phyloP scores from a whole-genome alignment of 1,140 invertebrate genomes.

The Penaeus japonicus region DNA sequence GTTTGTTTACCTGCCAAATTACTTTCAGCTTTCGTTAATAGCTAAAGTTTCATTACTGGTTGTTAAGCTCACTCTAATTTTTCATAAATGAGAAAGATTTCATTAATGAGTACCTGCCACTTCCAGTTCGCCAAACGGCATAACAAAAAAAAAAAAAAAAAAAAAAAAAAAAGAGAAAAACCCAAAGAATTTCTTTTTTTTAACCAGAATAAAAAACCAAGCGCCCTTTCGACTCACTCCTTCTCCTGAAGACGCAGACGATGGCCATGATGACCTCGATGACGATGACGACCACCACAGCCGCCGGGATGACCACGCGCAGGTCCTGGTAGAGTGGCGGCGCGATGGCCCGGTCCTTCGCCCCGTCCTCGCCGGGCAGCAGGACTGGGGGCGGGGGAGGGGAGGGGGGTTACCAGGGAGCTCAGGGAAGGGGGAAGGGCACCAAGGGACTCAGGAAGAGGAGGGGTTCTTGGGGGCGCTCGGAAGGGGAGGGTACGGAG shows the following conservation, averaged over 20 bases:
- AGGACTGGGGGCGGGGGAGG: slow-evolving; percentile 69
- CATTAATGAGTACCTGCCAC: too few species aligned
- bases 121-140: too few species aligned
- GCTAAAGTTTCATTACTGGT: too few species aligned
- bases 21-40: too few species aligned
- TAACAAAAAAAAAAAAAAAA: too few species aligned
- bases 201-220: too few species aligned
- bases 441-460: not conserved
- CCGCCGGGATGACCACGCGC: slow-evolving; percentile 75
- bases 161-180: too few species aligned
- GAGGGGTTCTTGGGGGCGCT: not conserved
- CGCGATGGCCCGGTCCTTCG: slow-evolving; percentile 59
- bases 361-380: slow-evolving; percentile 69
- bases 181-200: too few species aligned
- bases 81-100: too few species aligned
- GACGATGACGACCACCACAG: slow-evolving; percentile 69
- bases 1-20: too few species aligned
- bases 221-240: slow-evolving; percentile 68
- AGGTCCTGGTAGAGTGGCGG: slow-evolving; percentile 74
- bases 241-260: slow-evolving; percentile 71
- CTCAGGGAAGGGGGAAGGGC: not conserved
- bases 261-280: slow-evolving; percentile 73
- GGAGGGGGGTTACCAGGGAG: slow-evolving; percentile 31
- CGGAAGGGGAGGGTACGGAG: not conserved
- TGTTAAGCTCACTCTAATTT: too few species aligned